phyloP scores from a whole-genome alignment of 1,140 invertebrate genomes.

The Protaetia brevitarsis region DNA sequence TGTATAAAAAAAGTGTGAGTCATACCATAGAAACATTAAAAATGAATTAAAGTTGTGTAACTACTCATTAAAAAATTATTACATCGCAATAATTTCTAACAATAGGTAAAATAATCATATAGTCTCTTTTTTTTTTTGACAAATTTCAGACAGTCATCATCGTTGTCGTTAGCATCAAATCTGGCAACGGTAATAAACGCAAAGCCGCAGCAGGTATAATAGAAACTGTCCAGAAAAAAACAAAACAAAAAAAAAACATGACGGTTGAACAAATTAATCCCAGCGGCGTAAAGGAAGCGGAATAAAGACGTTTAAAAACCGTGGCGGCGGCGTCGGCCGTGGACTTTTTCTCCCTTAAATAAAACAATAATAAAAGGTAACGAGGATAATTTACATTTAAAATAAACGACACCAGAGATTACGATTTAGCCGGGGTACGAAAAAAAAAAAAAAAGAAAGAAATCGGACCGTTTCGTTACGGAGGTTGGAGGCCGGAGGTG shows the following conservation, averaged over 20 bases:
- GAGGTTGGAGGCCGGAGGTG: background rate
- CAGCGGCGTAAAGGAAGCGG: background rate
- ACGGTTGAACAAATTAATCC: constrained; percentile 12
- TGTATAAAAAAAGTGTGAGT: too few relatives aligned
- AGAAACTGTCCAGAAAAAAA: background rate
- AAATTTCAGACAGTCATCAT: too few relatives aligned
- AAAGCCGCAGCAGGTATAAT: too few relatives aligned
- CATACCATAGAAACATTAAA: too few relatives aligned
- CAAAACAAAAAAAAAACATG: background rate
- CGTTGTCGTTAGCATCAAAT: too few relatives aligned
- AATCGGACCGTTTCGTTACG: constrained; percentile 13
- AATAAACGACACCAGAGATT: constrained; percentile 45
- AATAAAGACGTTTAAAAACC: background rate
- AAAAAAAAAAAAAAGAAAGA: constrained; percentile 21
- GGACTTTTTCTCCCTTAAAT: constrained; percentile 20
- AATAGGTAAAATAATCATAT: too few relatives aligned
- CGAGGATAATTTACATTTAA: constrained; percentile 42
- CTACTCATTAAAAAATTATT: too few relatives aligned
- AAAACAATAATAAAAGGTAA: constrained; percentile 26
- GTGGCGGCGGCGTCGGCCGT: background rate
- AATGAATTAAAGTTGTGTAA: too few relatives aligned
- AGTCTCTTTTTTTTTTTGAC: too few relatives aligned
- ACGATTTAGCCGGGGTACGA: constrained; percentile 38
- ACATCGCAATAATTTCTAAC: too few relatives aligned
- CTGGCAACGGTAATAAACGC: too few relatives aligned